Evolutionary conservation across 2,113 vertebrate species (phyloP).

Genomic region (Pseudonaja textilis): DNA sequence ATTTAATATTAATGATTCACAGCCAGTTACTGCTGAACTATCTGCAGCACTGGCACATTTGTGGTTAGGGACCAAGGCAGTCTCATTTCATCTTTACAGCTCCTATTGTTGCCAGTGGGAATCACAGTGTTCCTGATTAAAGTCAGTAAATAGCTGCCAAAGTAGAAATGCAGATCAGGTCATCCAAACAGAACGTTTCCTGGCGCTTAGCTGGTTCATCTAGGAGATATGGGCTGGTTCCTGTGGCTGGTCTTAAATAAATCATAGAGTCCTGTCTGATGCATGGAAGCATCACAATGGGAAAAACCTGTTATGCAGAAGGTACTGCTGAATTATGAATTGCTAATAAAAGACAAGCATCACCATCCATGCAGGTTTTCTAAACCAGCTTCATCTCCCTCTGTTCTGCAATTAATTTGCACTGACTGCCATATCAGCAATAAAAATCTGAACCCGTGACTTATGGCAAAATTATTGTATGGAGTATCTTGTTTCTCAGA

Average conservation of each 20-base stretch:
- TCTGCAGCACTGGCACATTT: conserved; percentile 1
- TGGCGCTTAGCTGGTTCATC: background rate
- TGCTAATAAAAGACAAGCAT: background rate
- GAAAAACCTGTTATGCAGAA: background rate
- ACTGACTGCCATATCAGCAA: background rate
- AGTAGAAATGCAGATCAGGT: background rate
- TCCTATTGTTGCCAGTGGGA: background rate
- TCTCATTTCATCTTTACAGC: background rate
- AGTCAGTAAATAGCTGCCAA: conserved; percentile 1
- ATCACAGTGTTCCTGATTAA: background rate
- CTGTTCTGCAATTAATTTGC: conserved; percentile 8
- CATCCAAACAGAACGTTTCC: background rate
- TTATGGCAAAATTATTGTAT: background rate
- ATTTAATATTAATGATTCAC: conserved; percentile 29
- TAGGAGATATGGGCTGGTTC: background rate
- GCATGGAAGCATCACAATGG: background rate
- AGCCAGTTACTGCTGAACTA: background rate
- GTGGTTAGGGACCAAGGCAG: background rate
- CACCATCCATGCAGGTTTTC: background rate
- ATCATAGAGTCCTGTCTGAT: conserved; percentile 2
- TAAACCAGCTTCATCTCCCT: background rate
- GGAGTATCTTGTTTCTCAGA: background rate
- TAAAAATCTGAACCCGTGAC: background rate
- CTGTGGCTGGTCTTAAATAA: background rate
- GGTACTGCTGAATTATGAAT: conserved; percentile 14